Conservation (phyloP, 2,113 vertebrate genomes). For the Pelmatolapia mariae region DNA sequence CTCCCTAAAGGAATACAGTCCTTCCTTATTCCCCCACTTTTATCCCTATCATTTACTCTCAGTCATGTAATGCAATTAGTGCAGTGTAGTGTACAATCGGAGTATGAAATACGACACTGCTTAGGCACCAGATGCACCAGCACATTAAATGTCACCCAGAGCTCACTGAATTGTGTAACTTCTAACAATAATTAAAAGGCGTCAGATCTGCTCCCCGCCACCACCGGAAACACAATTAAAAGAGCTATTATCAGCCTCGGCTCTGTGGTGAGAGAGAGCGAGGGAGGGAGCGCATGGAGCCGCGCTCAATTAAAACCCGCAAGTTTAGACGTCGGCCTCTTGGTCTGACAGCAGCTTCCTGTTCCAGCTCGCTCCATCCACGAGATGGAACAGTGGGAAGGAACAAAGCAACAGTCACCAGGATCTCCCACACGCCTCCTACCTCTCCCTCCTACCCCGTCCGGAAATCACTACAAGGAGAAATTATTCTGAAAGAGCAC, state of each 20-base stretch:
- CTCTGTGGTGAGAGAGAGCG: slow-evolving; percentile 3
- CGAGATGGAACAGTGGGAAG: slow-evolving; percentile 58
- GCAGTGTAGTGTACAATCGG: not conserved
- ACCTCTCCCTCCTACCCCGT: not conserved
- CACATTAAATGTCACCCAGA: slow-evolving; percentile 28
- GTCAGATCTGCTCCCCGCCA: slow-evolving; percentile 45
- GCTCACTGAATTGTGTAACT: slow-evolving; percentile 40
- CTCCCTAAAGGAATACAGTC: not conserved
- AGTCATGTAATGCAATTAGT: slow-evolving; percentile 9
- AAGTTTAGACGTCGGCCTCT: slow-evolving; percentile 60
- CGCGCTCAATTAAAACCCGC: slow-evolving; percentile 66
- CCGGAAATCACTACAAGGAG: slow-evolving; percentile 43
- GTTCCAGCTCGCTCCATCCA: slow-evolving; percentile 61
- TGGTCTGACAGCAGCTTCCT: slow-evolving; percentile 61
- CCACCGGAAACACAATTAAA: slow-evolving; percentile 50
- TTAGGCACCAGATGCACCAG: slow-evolving; percentile 24
- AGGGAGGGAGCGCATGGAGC: slow-evolving; percentile 13
- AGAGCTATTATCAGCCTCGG: slow-evolving; percentile 26
- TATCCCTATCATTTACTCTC: slow-evolving; percentile 26
- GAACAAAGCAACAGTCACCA: slow-evolving; percentile 67
- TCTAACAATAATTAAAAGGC: slow-evolving; percentile 63
- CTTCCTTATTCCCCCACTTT: not conserved
- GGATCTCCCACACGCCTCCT: slow-evolving; percentile 38
- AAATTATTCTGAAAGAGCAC: slow-evolving; percentile 18
- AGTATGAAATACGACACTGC: slow-evolving; percentile 23